Base-by-base conservation (phyloP, 53 echinoderm and acorn worm species). In the Luidia sarsii region DNA sequence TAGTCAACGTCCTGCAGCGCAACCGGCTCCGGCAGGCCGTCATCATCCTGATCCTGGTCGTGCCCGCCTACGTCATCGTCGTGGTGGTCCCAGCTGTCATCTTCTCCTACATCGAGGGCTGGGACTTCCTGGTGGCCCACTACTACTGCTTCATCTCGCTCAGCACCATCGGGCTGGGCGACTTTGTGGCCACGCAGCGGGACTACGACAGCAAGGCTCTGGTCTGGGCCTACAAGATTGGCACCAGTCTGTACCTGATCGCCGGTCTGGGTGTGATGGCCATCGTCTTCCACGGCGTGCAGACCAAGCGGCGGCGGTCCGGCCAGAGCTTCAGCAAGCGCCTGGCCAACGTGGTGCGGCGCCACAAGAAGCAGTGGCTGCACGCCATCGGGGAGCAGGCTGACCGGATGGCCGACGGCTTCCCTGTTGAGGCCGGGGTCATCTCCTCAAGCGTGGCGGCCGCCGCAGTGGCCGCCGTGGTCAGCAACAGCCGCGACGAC, bases 121-220 rank as follows among this genome's bases (percentile, higher is more conserved):
- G 97, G 97, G 84, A 66, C 9, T 90, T 87, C 52, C 64, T 53
- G 11, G 83, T 82, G 49, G 83, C 93, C 2, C 86, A 88, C 37
- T 96, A 96, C 67, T 96, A 82, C 37, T 90, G 93, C 66, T 96
- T 96, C 50, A 90, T 96, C 39, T 86, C 97, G 3, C 45, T 96
- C 51, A 93, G 93, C 61, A 96, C 97, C 65, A 96, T 96, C 60
- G 97, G 97, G 1, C 93, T 96, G 60, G 97, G 97, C 1, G 97
- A 96, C 49, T 89, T 49, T 33, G 97, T 93, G 0, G 82, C 85
- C 1, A 83, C 87, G 18, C 60, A 70, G 14, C 63, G 29, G 18
- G 46, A 33, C 48, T 19, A 4, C 13, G 50, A 66, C 5, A 70
- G 21, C 61, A 43, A 48, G 20, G 37, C 11, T 33, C 50, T 57